Conservation (phyloP, 2,797 vertebrate genomes). For the Menidia menidia region DNA sequence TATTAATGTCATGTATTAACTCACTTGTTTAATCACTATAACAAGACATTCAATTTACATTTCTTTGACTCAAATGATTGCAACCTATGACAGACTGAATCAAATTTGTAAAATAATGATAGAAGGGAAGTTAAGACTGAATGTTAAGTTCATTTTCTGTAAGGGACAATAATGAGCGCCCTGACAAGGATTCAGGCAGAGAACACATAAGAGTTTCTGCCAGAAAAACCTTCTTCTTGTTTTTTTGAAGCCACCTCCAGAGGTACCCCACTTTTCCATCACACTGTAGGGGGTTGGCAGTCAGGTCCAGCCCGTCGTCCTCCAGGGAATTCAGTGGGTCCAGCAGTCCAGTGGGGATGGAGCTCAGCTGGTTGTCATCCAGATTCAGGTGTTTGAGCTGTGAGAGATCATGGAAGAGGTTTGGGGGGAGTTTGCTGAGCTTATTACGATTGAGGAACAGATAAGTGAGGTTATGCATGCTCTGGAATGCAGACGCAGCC, state of each 20-base stretch:
- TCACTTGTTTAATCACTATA: no score
- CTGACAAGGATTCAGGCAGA: slow-evolving; percentile 57
- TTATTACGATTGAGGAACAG: slow-evolving; percentile 75
- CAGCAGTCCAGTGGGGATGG: slow-evolving; percentile 67
- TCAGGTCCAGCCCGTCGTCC: slow-evolving; percentile 69
- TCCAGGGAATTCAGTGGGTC: slow-evolving; percentile 66
- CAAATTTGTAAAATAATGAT: neutral
- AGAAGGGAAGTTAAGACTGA: slow-evolving; percentile 29
- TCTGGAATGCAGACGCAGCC: slow-evolving; percentile 50
- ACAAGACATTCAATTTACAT: neutral
- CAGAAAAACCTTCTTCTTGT: slow-evolving; percentile 66
- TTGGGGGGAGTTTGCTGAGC: slow-evolving; percentile 61
- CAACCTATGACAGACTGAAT: neutral
- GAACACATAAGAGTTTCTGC: slow-evolving; percentile 61
- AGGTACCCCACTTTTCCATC: slow-evolving; percentile 69
- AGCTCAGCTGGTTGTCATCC: slow-evolving; percentile 74
- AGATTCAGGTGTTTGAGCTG: slow-evolving; percentile 67
- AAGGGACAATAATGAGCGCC: slow-evolving; percentile 63
- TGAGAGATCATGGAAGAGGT: slow-evolving; percentile 67
- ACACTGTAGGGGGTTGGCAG: slow-evolving; percentile 76
- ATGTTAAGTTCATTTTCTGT: slow-evolving; percentile 61
- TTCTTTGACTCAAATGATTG: neutral
- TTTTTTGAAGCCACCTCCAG: slow-evolving; percentile 77
- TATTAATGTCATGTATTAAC: no score
- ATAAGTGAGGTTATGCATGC: slow-evolving; percentile 61